phyloP scores from a whole-genome alignment of 2,797 vertebrate genomes.

The Rhabdophis nuchalis region DNA sequence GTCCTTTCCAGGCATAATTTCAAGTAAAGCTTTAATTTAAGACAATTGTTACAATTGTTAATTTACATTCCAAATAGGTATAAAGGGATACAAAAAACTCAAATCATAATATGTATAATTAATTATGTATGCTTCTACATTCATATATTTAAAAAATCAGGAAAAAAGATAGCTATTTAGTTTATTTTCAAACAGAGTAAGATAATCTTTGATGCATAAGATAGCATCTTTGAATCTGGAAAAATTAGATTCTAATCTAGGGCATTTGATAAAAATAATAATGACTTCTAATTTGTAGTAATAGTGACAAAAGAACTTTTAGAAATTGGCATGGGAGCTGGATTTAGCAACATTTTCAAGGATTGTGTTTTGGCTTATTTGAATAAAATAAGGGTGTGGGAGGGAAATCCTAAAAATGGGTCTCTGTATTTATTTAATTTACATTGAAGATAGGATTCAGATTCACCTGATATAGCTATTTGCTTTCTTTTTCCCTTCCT shows the following conservation, averaged over 20 bases:
- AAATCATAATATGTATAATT: not conserved
- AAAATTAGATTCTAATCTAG: not conserved
- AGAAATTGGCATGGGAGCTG: not conserved
- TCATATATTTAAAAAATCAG: not conserved
- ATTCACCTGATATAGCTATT: not conserved
- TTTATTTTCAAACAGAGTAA: not conserved
- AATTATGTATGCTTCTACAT: no score
- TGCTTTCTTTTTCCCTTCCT: not conserved
- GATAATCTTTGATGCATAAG: not conserved
- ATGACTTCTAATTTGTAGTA: not conserved
- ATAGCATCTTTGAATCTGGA: not conserved
- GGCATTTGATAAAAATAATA: not conserved
- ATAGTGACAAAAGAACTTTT: not conserved
- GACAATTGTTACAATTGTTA: not conserved
- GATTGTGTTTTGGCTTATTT: not conserved
- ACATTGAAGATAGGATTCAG: not conserved
- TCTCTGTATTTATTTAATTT: not conserved
- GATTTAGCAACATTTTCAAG: not conserved
- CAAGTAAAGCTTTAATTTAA: not conserved
- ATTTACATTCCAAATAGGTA: not conserved
- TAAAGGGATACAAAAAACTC: not conserved
- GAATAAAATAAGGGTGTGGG: not conserved
- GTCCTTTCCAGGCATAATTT: not conserved
- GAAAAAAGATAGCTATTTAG: not conserved
- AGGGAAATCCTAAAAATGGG: not conserved